These are phyloP conservation scores for Psittacara wagleri DNA, from an alignment of 2,113 vertebrate genomes.

Conservation along the genomic window DNA sequence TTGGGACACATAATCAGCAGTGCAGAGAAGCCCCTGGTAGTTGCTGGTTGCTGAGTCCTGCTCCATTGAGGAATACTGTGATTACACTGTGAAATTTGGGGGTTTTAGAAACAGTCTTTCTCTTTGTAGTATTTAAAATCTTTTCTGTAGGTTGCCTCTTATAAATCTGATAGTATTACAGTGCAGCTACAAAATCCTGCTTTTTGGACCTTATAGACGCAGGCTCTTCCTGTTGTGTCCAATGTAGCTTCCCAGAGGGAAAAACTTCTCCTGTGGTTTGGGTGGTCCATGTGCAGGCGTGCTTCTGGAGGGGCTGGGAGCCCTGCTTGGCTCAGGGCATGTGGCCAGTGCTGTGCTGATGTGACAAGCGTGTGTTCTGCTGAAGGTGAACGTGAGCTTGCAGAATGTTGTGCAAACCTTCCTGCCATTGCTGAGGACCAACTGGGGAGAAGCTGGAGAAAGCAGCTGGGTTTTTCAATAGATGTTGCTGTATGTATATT, in stretches of 20 bases:
- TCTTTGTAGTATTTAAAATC: background rate
- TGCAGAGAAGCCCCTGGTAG: background rate
- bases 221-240: background rate
- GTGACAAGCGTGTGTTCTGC: background rate
- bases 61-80: background rate
- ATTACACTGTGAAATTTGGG: background rate
- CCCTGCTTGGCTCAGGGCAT: accelerated
- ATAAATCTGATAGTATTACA: background rate
- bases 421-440: background rate
- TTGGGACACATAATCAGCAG: background rate
- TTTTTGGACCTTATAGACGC: background rate
- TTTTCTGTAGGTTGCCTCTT: background rate
- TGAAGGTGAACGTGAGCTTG: background rate
- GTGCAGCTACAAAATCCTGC: background rate
- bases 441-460: background rate
- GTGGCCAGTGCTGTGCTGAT: background rate
- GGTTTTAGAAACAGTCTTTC: background rate
- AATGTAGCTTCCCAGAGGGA: background rate
- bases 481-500: background rate
- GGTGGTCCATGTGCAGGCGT: accelerated
- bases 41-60: background rate
- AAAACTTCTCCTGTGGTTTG: background rate
- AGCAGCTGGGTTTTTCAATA: background rate
- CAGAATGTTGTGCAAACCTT: background rate
- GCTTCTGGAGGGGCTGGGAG: background rate